Evolutionary conservation across 2,888 invertebrate species (phyloP).

Genomic region (Apamea anceps): DNA sequence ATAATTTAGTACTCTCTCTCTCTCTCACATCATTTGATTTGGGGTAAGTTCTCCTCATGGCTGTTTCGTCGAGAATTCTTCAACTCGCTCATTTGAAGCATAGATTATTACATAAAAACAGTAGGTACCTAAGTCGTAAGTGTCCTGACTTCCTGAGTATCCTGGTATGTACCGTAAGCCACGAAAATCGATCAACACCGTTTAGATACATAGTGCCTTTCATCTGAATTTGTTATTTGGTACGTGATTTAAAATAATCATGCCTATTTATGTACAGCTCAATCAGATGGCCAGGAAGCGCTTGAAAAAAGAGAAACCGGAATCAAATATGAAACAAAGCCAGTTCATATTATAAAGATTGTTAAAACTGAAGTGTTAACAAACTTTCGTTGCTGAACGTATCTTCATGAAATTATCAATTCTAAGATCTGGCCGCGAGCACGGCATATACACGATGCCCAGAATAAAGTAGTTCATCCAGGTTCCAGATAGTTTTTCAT

Average conservation of each 20-base stretch:
- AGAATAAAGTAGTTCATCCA: neutral
- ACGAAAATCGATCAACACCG: neutral
- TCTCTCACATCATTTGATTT: neutral
- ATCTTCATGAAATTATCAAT: neutral
- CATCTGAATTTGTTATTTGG: neutral
- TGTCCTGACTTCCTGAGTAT: neutral
- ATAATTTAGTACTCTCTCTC: neutral
- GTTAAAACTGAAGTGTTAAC: neutral
- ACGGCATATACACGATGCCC: neutral
- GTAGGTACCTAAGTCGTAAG: neutral
- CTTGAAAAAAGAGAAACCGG: neutral
- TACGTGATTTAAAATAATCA: neutral
- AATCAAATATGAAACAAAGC: neutral
- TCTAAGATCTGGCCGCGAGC: no score
- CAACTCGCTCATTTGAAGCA: neutral
- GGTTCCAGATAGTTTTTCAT: neutral
- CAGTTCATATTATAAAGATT: neutral
- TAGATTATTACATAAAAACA: neutral
- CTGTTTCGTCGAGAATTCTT: neutral
- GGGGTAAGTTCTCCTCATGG: neutral
- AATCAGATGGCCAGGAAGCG: neutral
- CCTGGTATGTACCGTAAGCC: neutral
- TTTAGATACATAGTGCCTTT: neutral
- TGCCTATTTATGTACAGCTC: neutral
- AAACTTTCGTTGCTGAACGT: neutral